Base-by-base conservation (phyloP, 1,140 invertebrate genomes). In the Drosophila bipectinata region DNA sequence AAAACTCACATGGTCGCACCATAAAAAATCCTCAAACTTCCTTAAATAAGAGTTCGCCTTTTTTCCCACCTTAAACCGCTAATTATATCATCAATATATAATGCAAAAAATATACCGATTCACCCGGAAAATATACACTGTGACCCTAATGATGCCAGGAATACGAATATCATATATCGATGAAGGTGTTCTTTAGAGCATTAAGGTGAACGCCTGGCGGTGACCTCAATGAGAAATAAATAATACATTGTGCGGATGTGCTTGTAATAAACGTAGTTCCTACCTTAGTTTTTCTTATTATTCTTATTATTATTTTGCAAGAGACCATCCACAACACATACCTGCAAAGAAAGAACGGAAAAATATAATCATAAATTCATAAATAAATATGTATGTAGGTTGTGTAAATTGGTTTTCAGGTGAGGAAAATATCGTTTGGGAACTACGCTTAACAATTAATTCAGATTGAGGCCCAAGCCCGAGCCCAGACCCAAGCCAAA, bases 301-400 rank as follows among this genome's bases (percentile, higher is more conserved):
- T 37, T 37, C 3, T 37, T 37, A 12, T 37, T 37, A 12, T 37
- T 37, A 28, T 28, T 28, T 28, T 5, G 26, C 26, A 28, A 28
- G 26, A 28, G 26, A 0, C 26, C 26, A 7, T 5, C 12, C 4
- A 10, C 41, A 44, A 1, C 14, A 44, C 41, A 9, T 44, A 47
- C 44, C 44, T 47, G 18, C 26, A 47, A 47, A 47, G 34, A 10
- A 10, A 47, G 3, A 45, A 45, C 3, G 6, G 44, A 47, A 24
- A 47, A 9, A 10, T 21, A 7, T 9, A 47, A 9, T 21, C 7
- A 24, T 10, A 67, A 64, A 53, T n/a, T n/a, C n/a, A n/a, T 45
- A 60, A 67, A 67, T 67, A 64, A 67, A 63, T 45, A 64, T 63
- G 32, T 6, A 51, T 7, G 39, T 63, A 64, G 63, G 60, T 41